Base-by-base conservation (phyloP, 2,888 invertebrate genomes). In the Lagria hirta region DNA sequence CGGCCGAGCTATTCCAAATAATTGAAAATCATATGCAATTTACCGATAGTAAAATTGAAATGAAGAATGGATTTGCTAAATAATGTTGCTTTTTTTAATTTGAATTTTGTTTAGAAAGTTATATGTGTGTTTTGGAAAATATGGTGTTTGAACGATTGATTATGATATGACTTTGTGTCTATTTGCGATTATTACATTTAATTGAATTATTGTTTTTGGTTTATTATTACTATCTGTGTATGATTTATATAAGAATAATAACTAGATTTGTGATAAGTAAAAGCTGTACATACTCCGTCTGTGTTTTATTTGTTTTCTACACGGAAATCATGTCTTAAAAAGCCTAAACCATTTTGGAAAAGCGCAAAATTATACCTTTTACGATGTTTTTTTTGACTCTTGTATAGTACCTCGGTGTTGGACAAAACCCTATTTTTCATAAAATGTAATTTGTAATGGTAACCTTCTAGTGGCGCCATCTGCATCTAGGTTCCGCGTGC, bases 1-100 rank as follows among this genome's bases (percentile, higher is more conserved):
- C 96, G 22, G 86, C 88, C 49, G 99, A 99, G 74, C 77, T 99
- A 48, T 93, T 98, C 66, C 94, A 97, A 75, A 98, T 98, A 55
- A 91, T 97, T 65, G 96, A 97, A 65, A 94, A 88, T 73, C 91
- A 95, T 59, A 77, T 93, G 75, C 83, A 86, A 62, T 88, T 90
- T 62, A 75, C 79, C 7, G 69, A 69, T 37, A 64, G 57, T 35
- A 68, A 65, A 51, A 59, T 71, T 33, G 71, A 72, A 51, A 49
- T 69, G 18, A 64, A 67, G 38, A 63, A 57, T 33, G 68, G 69
- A 30, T 71, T 65, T 57, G 67, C 69, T 37, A 71, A 71, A 55
- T 69, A 62, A 61, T 30, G 23, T 22, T 33, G 32, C 15, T 34
- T 42, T 27, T 30, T 23, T 40, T 40, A 18, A 3, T 21, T 10